Base-by-base conservation (phyloP, 2,797 vertebrate genomes). In the Acanthurus leucopareius region DNA sequence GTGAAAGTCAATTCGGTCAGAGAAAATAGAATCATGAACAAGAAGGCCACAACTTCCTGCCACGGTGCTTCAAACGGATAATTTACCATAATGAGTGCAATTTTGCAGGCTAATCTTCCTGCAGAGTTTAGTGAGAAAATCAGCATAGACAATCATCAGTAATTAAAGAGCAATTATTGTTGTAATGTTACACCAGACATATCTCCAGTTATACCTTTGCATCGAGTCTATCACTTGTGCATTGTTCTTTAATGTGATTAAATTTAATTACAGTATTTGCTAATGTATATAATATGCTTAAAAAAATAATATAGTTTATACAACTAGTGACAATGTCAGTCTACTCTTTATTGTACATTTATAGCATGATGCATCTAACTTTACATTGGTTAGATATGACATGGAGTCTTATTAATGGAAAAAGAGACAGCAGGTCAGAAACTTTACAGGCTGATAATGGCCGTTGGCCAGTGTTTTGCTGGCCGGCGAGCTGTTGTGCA, bases 71-170 rank as follows among this genome's bases (percentile, higher is more conserved):
- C 67, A 61, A 79, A 77, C 73, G 32, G 66, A 73, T 72, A 73
- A 84, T 84, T 75, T 75, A 19, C 56, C 54, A 45, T 64, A 86
- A 88, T 73, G 58, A 77, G 75, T 45, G 71, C 16, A 66, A 75
- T 74, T 77, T 81, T 69, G 59, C 62, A 64, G 77, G 47, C 22
- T 71, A 75, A 75, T 84, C 64, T 80, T 79, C 53, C 38, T 65
- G 45, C 64, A 49, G 65, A 48, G 65, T 66, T 87, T 66, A 81
- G 70, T 54, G 57, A 77, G 66, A 67, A 75, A 82, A 84, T 72
- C 38, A 67, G 65, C 65, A 61, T 4, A 49, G 57, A 63, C 49
- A 75, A 72, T 40, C n/a, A 63, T 64, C 65, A 69, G 28, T 47
- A n/a, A 75, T 69, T 73, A 62, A 71, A 84, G 42, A 67, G 58